Conservation (phyloP, 2,797 vertebrate genomes). For the Anolis apletophallus region DNA sequence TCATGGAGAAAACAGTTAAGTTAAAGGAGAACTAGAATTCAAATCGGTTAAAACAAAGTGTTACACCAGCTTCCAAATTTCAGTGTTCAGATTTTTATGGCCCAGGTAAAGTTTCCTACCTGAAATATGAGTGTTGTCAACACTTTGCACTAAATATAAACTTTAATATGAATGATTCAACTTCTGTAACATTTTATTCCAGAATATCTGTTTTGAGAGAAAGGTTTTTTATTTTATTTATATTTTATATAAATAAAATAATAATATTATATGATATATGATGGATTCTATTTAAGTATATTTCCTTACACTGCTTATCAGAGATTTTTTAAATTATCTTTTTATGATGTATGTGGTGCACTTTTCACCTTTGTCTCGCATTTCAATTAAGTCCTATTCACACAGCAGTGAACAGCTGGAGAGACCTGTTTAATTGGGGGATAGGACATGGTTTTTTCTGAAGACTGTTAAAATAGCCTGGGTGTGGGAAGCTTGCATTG, state of each 20-base stretch:
- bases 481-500: conserved; percentile 35
- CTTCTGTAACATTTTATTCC: not conserved
- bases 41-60: not conserved
- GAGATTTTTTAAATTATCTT: not conserved
- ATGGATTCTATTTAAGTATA: too few relatives aligned
- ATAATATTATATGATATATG: too few relatives aligned
- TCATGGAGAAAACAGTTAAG: not conserved
- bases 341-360: conserved; percentile 3
- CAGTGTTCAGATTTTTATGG: not conserved
- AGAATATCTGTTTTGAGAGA: not conserved
- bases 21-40: not conserved
- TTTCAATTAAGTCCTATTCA: conserved; percentile 24
- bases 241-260: too few relatives aligned
- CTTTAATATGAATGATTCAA: not conserved
- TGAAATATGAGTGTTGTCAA: not conserved
- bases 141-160: not conserved
- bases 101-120: not conserved
- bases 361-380: conserved; percentile 8
- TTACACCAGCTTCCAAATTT: not conserved
- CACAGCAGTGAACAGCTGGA: conserved; percentile 36
- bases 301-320: not conserved
- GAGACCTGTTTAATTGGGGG: conserved; percentile 31
- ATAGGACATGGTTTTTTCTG: conserved; percentile 35
- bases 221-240: too few relatives aligned
- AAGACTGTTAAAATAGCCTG: conserved; percentile 41